A percentile compares a stretch with the other conserved stretches of the same genome.
Evolutionary conservation across 2,797 vertebrate species (phyloP).

Genomic region (Mus minutoides): DNA sequence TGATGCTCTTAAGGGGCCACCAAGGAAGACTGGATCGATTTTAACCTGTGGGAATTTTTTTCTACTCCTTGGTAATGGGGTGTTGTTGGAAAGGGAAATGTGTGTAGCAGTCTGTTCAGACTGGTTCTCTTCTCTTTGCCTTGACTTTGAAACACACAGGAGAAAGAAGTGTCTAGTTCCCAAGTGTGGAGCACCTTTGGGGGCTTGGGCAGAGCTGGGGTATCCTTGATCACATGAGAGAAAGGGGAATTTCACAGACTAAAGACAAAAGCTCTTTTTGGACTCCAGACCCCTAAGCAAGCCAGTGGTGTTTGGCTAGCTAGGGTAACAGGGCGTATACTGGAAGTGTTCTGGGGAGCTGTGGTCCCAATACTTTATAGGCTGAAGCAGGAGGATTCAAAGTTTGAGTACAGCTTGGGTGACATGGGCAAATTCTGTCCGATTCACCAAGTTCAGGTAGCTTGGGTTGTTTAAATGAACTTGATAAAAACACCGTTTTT

Average conservation of each 20-base stretch:
- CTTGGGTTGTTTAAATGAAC: slow-evolving; percentile 29
- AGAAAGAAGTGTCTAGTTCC: neutral
- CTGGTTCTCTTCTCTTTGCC: neutral
- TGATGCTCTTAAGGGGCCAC: neutral
- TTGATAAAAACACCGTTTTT: neutral
- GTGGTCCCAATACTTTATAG: neutral
- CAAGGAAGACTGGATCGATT: neutral
- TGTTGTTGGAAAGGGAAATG: neutral
- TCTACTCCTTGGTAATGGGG: neutral
- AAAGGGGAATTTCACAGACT: neutral
- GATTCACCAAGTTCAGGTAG: neutral
- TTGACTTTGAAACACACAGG: slow-evolving; percentile 18
- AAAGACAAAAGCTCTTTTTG: neutral
- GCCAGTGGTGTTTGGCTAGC: neutral
- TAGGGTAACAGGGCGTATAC: neutral
- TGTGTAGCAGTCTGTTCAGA: neutral
- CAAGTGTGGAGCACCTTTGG: neutral
- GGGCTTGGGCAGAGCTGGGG: neutral
- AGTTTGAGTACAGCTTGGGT: neutral
- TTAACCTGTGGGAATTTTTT: slow-evolving; percentile 2
- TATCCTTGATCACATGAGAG: neutral
- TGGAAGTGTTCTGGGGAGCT: neutral
- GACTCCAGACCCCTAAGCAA: neutral
- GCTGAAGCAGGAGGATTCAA: neutral
- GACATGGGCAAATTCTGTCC: neutral